Conservation (phyloP, 1,140 invertebrate genomes). For the Antheraea mylitta region DNA sequence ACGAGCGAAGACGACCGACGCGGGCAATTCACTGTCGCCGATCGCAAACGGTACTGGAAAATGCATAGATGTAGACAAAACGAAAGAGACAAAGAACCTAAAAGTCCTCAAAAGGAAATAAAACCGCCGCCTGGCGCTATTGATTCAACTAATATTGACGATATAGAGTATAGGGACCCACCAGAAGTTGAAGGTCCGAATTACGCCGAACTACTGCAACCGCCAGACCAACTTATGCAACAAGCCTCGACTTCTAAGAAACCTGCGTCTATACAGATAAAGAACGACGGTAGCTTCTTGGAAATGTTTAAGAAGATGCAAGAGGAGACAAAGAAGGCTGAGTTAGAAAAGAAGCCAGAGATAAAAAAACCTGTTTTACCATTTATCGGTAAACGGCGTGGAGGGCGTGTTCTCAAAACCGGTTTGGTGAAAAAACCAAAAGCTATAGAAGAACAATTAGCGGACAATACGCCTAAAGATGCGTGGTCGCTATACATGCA, state of each 20-base stretch:
- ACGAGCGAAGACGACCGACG: slow-evolving; percentile 60
- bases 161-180: slow-evolving; percentile 65
- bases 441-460: slow-evolving; percentile 81
- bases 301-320: slow-evolving; percentile 95
- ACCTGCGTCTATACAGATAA: slow-evolving; percentile 56
- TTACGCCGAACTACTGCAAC: slow-evolving; percentile 59
- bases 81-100: slow-evolving; percentile 38
- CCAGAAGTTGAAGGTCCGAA: slow-evolving; percentile 71
- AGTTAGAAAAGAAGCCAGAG: slow-evolving; percentile 50
- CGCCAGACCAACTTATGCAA: slow-evolving; percentile 41
- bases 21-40: slow-evolving; percentile 66
- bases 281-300: slow-evolving; percentile 92
- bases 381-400: slow-evolving; percentile 89
- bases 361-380: slow-evolving; percentile 80
- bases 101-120: slow-evolving; percentile 54
- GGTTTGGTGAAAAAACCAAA: slow-evolving; percentile 93
- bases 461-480: slow-evolving; percentile 87
- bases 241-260: slow-evolving; percentile 53
- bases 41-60: slow-evolving; percentile 70
- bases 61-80: slow-evolving; percentile 55
- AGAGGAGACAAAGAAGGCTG: slow-evolving; percentile 76
- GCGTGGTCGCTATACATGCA: slow-evolving; percentile 95
- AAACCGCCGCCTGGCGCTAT: slow-evolving; percentile 54
- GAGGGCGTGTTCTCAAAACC: slow-evolving; percentile 92
- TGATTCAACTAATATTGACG: slow-evolving; percentile 54